phyloP scores from a whole-genome alignment of 2,888 invertebrate species.

The Diadromus collaris region DNA sequence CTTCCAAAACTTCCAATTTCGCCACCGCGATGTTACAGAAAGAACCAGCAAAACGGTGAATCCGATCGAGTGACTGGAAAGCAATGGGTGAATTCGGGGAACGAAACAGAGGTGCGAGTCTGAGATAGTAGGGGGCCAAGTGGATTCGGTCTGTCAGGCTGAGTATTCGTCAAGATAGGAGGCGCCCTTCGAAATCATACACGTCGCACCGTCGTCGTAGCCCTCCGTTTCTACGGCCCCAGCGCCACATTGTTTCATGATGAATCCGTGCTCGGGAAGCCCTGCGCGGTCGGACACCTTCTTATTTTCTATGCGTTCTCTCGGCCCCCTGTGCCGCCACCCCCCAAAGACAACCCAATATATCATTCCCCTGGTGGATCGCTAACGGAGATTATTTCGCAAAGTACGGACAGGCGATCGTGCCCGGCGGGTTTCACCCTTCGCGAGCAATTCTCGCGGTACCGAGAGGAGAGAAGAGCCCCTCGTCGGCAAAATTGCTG shows the following conservation, averaged over 20 bases:
- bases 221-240: neutral
- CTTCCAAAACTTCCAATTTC: slow-evolving; percentile 25
- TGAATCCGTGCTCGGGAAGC: slow-evolving; percentile 20
- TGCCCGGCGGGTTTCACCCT: slow-evolving; percentile 2
- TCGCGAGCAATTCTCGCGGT: slow-evolving; percentile 24
- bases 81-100: slow-evolving; percentile 1
- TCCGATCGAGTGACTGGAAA: slow-evolving; percentile 17
- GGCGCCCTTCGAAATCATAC: neutral
- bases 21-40: neutral
- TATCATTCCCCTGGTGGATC: slow-evolving; percentile 24
- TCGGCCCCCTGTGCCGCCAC: neutral
- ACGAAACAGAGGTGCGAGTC: slow-evolving; percentile 19
- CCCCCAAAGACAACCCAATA: slow-evolving; percentile 27
- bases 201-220: neutral
- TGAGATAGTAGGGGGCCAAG: slow-evolving; percentile 39
- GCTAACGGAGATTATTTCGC: slow-evolving; percentile 34
- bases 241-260: slow-evolving; percentile 28
- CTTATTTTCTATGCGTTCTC: slow-evolving; percentile 34
- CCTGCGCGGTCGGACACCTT: slow-evolving; percentile 13
- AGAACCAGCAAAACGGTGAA: neutral
- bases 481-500: slow-evolving; percentile 3
- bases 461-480: slow-evolving; percentile 2
- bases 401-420: slow-evolving; percentile 9
- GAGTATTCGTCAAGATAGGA: slow-evolving; percentile 45
- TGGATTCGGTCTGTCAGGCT: slow-evolving; percentile 51